Base-by-base conservation (phyloP, 2,888 invertebrate genomes). In the Dermolepida albohirtum region DNA sequence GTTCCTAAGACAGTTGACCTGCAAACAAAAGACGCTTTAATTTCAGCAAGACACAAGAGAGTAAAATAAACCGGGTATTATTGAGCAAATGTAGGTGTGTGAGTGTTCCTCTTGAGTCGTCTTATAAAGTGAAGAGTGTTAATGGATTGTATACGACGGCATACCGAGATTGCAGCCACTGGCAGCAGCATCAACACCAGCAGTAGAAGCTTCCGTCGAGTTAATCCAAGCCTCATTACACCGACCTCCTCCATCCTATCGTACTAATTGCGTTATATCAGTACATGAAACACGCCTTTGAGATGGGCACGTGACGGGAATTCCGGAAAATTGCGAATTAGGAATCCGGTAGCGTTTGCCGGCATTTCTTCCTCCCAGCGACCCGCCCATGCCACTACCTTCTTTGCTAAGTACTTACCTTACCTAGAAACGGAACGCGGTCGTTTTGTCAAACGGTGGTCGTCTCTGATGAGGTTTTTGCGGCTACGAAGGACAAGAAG, bases 211-310 rank as follows among this genome's bases (percentile, higher is more conserved):
- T 47, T 10, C 59, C 59, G 59, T 70, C 52, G 67, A 71, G 73
- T 74, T 74, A 74, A 74, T 74, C 74, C 72, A 68, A 70, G 72
- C 70, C 68, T 74, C 72, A 71, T 73, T 74, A 72, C 70, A 68
- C 72, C 51, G 64, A 69, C 68, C 57, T 71, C 67, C 66, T 71
- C 70, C 41, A 59, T 70, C 55, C 71, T 71, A 70, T 72, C 71
- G 70, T 63, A 70, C 74, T 74, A 74, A 74, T 74, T 74, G 74
- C 73, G 72, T 74, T 74, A 73, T 71, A 74, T 73, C 71, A 73
- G 71, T 68, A 68, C 68, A 68, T 68, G 55, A 54, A 73, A 67
- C 71, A 68, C 72, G 69, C 66, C 66, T 69, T 68, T 63, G 70
- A 72, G 72, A 71, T 69, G 70, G 65, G 74, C 71, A 72, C 74